phyloP scores from a whole-genome alignment of 2,888 invertebrate genomes.

The Helobdella robusta region DNA sequence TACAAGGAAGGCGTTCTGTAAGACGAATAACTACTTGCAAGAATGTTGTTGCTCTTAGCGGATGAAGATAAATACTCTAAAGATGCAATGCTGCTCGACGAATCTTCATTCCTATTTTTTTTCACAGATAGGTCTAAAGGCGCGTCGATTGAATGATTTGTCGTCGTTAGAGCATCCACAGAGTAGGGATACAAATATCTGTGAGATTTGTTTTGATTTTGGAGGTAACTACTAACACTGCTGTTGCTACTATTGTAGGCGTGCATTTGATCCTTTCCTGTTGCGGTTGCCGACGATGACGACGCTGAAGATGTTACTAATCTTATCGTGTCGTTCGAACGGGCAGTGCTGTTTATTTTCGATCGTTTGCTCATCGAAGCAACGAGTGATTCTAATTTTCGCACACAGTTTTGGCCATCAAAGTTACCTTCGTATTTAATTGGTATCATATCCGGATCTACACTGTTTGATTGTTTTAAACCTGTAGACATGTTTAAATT shows the following conservation, averaged over 20 bases:
- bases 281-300: neutral
- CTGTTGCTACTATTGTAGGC: conserved; percentile 3
- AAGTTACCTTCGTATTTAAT: conserved; percentile 20
- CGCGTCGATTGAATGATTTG: conserved; percentile 6
- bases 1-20: conserved; percentile 17
- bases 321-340: conserved; percentile 1
- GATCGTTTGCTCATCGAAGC: conserved; percentile 25
- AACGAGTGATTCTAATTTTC: conserved; percentile 26
- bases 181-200: conserved; percentile 17
- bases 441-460: conserved; percentile 15
- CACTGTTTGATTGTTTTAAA: neutral
- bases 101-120: conserved; percentile 7
- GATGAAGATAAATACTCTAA: too few species aligned
- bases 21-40: neutral
- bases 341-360: conserved; percentile 10
- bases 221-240: too few species aligned
- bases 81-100: neutral
- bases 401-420: conserved; percentile 24
- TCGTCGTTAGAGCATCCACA: conserved; percentile 11
- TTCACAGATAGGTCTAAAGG: conserved; percentile 33
- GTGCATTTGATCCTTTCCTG: neutral
- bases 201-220: conserved; percentile 9
- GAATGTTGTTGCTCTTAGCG: neutral
- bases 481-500: neutral
- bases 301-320: too few species aligned